Percentiles rank a stretch among this genome's conserved stretches.
Conservation (phyloP, 1,140 invertebrate species). For the Pseudoatta argentina region DNA sequence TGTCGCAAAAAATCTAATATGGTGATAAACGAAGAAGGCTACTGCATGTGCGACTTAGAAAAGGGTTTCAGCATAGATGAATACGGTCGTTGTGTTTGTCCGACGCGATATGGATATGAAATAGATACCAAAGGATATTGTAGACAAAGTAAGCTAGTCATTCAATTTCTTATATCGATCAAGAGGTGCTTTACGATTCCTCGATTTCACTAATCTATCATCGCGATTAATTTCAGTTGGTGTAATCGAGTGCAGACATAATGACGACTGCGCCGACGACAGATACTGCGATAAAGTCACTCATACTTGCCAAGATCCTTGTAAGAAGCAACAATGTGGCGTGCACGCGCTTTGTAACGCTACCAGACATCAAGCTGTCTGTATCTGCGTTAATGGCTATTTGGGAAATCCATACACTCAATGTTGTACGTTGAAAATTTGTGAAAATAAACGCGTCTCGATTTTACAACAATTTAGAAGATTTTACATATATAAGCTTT, state of each 20-base stretch:
- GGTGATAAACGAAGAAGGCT: conserved; percentile 91
- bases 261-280: conserved; percentile 93
- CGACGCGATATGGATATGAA: conserved; percentile 90
- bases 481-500: not conserved
- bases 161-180: not conserved
- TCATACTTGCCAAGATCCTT: conserved; percentile 92
- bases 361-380: conserved; percentile 92
- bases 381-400: conserved; percentile 91
- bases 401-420: conserved; percentile 90
- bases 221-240: conserved; percentile 75
- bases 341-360: conserved; percentile 93
- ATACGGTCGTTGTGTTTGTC: conserved; percentile 92
- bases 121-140: conserved; percentile 90
- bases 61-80: conserved; percentile 92
- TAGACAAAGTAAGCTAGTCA: conserved; percentile 83
- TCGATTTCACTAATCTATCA: not conserved
- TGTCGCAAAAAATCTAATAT: conserved; percentile 91
- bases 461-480: not conserved
- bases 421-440: conserved; percentile 87
- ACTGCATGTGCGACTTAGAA: conserved; percentile 92
- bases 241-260: conserved; percentile 89
- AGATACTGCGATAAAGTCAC: conserved; percentile 90
- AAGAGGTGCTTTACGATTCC: not conserved
- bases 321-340: conserved; percentile 90
- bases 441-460: not conserved